Evolutionary conservation across 2,888 invertebrate genomes (phyloP), one percentile per base, ranked within the genome.

Genomic region (Heliconius hortense): DNA sequence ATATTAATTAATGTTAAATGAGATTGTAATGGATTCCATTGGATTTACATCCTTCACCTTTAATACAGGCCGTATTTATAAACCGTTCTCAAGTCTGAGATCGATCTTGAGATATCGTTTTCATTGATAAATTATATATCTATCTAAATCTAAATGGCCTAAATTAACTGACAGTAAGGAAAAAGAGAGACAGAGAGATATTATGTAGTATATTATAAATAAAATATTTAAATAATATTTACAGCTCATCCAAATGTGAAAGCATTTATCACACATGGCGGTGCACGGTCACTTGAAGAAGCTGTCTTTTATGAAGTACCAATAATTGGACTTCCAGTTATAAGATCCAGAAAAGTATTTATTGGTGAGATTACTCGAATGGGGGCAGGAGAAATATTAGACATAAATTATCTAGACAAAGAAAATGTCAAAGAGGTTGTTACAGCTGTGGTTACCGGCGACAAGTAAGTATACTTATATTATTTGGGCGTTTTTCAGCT

Each of bases 221-320:
- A 1, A 26, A 48, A 21, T 48, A 60, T 26, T 60, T 70, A 76
- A 10, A n/a, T 56, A n/a, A 56, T 56, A 56, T n/a, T 56, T 89
- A 60, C 82, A 93, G 93, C 89, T 68, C 93, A 93, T 82, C 91
- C 90, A 26, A 93, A 93, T 76, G 81, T 92, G 0, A 94, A 90
- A 82, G 91, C 86, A 0, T 93, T 94, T 77, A 86, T 94, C 70
- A 93, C 93, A 0, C 89, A 91, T 73, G 94, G 94, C 63, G 94
- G 94, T 18, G 79, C 88, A 4, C 87, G 94, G 3, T 93, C 94
- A n/a, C 81, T 94, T 13, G 94, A 94, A 84, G 94, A 94, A 84
- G 92, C 94, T 0, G 74, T 94, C 2, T 93, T 88, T 79, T 93
- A 91, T 78, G 84, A 86, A 82, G 90, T 92, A 2, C 94, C 94